Evolutionary conservation across 2,113 vertebrate species (phyloP).

Genomic region (Odontophorus gujanensis): DNA sequence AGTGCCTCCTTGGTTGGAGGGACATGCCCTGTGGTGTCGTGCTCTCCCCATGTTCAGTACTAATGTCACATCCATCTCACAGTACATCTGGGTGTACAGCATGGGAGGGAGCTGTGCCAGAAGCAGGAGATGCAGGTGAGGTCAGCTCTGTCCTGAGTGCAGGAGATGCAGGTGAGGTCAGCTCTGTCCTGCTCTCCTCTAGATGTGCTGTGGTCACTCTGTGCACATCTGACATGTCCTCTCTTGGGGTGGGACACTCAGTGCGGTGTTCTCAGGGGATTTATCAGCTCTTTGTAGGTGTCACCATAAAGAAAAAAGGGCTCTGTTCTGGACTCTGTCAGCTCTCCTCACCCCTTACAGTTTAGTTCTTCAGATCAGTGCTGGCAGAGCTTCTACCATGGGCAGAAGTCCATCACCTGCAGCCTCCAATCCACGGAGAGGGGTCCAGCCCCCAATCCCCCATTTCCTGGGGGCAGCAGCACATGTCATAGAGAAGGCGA

Average conservation of each 20-base stretch:
- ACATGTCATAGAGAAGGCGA: constrained; percentile 70
- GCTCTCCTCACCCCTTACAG: neutral
- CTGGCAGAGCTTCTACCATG: neutral
- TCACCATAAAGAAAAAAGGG: neutral
- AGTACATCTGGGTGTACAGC: too few species aligned
- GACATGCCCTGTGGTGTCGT: neutral
- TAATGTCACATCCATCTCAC: too few species aligned
- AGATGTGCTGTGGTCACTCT: fast-evolving
- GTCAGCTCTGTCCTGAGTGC: neutral
- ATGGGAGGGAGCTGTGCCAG: neutral
- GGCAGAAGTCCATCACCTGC: neutral
- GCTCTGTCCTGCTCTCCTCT: neutral
- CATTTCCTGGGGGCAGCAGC: constrained; percentile 54
- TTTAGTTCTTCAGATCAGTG: neutral
- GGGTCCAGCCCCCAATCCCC: neutral
- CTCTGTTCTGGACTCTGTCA: neutral
- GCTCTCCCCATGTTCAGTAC: neutral
- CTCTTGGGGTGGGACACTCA: neutral
- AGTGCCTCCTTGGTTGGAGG: neutral
- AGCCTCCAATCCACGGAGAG: neutral
- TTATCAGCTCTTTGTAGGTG: fast-evolving
- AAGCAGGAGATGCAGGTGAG: neutral
- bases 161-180: neutral
- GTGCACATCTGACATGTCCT: neutral
- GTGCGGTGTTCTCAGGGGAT: neutral